Percentiles rank a stretch among this genome's conserved stretches.
Evolutionary conservation across 2,888 invertebrate genomes (phyloP).

Genomic region (Entomobrya multifasciata): DNA sequence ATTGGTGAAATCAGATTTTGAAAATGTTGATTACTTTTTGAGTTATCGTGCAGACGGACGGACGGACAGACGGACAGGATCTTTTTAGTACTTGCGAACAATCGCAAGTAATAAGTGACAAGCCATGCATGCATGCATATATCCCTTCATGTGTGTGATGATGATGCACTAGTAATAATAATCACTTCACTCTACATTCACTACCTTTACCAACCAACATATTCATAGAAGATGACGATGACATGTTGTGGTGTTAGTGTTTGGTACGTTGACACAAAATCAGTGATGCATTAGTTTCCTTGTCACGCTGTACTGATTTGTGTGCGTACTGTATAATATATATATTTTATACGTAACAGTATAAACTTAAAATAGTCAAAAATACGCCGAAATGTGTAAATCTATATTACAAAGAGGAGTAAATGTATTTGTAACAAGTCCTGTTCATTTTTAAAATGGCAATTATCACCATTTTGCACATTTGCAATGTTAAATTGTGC

Average conservation of each 20-base stretch:
- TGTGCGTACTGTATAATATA: slow-evolving; percentile 2
- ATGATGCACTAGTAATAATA: slow-evolving; percentile 47
- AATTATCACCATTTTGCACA: slow-evolving; percentile 31
- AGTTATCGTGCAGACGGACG: too few species aligned
- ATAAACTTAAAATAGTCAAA: background rate
- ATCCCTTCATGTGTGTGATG: slow-evolving; percentile 24
- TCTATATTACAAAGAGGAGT: too few species aligned
- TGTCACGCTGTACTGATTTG: slow-evolving; percentile 68
- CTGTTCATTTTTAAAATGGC: slow-evolving; percentile 8
- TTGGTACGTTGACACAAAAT: slow-evolving; percentile 71
- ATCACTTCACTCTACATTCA: slow-evolving; percentile 16
- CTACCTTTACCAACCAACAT: slow-evolving; percentile 20
- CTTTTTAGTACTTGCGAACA: too few species aligned
- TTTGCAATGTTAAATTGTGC: background rate
- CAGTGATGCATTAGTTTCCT: slow-evolving; percentile 70
- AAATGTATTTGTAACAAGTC: background rate
- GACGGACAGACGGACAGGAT: too few species aligned
- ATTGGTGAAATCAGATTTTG: too few species aligned
- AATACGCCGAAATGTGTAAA: too few species aligned
- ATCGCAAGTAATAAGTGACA: too few species aligned
- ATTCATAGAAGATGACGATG: slow-evolving; percentile 36
- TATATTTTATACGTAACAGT: background rate
- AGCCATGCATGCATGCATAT: slow-evolving; percentile 67
- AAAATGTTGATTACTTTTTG: too few species aligned
- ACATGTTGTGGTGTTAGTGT: slow-evolving; percentile 53